These are phyloP conservation scores for Geodia barretti DNA, from an alignment of 37 sponge, comb jelly and placozoan genomes.

Conservation along the genomic window DNA sequence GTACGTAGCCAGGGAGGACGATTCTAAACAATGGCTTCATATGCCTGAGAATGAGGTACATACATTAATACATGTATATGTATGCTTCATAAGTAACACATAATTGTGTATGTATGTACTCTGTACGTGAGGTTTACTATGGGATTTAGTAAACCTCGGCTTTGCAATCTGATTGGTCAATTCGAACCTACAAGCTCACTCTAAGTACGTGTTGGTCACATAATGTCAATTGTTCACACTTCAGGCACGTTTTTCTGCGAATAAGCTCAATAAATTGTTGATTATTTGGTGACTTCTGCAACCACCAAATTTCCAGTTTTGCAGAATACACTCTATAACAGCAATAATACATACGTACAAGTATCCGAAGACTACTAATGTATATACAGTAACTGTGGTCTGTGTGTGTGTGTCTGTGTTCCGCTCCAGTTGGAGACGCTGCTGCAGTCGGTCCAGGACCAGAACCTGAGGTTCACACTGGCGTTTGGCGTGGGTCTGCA, in stretches of 20 bases:
- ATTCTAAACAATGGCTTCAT: constrained; percentile 96
- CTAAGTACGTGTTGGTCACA: no score
- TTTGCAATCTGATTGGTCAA: no score
- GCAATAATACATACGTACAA: no score
- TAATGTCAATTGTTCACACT: no score
- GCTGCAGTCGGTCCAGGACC: constrained; percentile 61
- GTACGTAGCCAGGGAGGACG: constrained; percentile 69
- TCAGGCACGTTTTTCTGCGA: no score
- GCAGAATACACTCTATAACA: no score
- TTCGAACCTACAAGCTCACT: no score
- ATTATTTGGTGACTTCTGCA: no score
- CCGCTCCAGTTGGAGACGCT: constrained; percentile 59
- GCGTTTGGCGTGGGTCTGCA: constrained; percentile 97
- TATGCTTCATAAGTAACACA: not conserved
- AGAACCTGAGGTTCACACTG: constrained; percentile 85
- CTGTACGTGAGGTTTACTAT: constrained; percentile 41
- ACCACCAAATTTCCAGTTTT: no score
- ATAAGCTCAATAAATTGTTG: no score
- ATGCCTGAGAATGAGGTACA: constrained; percentile 80
- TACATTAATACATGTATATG: constrained; percentile 20
- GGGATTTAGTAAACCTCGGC: no score
- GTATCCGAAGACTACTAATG: no score
- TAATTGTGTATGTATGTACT: constrained; percentile 20
- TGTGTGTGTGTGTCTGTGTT: constrained; percentile 27
- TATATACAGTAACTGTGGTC: constrained; percentile 9